A percentile compares a stretch with the other conserved stretches of the same genome.
Conservation (phyloP, 2,113 vertebrate species). For the Oophaga pumilio region DNA sequence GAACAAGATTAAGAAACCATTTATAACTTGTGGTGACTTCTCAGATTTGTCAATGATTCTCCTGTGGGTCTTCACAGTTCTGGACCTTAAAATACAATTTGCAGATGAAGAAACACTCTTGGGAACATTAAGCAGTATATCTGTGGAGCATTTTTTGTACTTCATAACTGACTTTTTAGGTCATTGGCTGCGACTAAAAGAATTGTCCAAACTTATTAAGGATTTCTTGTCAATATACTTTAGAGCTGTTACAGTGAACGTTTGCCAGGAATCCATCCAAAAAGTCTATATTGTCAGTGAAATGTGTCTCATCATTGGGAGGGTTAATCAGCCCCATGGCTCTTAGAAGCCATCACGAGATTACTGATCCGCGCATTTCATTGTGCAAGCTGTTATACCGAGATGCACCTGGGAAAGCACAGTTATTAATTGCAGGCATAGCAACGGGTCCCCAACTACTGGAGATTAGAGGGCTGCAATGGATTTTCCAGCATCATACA, state of each 20-base stretch:
- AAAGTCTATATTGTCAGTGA: background rate
- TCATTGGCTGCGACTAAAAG: background rate
- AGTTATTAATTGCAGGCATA: conserved; percentile 49
- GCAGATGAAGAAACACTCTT: background rate
- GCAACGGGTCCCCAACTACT: conserved; percentile 47
- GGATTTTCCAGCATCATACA: conserved; percentile 37
- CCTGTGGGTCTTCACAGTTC: too few relatives aligned
- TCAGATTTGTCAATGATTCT: background rate
- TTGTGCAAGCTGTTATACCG: conserved; percentile 16
- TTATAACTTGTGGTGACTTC: background rate
- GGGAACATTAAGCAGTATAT: background rate
- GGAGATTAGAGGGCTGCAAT: conserved; percentile 43
- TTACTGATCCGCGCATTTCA: conserved; percentile 7
- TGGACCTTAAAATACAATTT: background rate
- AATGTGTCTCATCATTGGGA: background rate
- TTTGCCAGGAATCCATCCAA: conserved; percentile 1
- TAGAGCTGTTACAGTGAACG: background rate
- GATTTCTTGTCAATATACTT: background rate
- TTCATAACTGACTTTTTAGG: background rate
- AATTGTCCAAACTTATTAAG: background rate
- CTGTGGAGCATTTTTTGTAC: background rate
- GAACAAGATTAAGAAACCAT: background rate
- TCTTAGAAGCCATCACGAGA: background rate
- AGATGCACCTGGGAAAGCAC: conserved; percentile 30
- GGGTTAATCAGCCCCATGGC: background rate